Evolutionary conservation across 2,888 invertebrate species (phyloP).

Genomic region (Cosmia trapezina): DNA sequence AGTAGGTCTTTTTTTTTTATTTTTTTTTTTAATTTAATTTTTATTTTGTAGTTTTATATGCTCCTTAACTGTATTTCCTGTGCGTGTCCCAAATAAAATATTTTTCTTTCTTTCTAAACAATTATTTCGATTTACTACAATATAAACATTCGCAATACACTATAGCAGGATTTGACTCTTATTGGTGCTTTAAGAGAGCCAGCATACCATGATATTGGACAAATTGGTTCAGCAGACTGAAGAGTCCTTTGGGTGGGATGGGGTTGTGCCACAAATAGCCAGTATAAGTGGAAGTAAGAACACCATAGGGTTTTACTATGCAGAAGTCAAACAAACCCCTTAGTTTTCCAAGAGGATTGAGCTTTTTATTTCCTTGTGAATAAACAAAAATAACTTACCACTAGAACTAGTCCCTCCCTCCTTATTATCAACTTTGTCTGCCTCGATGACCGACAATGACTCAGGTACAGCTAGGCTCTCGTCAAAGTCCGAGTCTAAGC

Average conservation of each 20-base stretch:
- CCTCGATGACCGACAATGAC: slow-evolving; percentile 92
- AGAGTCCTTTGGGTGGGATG: not conserved
- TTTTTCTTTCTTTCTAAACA: too few species aligned
- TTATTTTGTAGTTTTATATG: too few species aligned
- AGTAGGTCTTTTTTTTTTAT: too few species aligned
- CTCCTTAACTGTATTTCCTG: too few species aligned
- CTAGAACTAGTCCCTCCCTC: slow-evolving; percentile 76
- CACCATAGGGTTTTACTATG: too few species aligned
- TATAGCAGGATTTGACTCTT: not conserved
- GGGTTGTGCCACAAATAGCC: not conserved
- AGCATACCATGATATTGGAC: not conserved
- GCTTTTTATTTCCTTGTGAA: too few species aligned
- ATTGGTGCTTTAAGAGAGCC: not conserved
- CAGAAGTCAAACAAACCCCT: not conserved
- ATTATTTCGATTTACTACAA: slow-evolving; percentile 4
- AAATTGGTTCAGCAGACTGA: not conserved
- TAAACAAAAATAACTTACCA: slow-evolving; percentile 64
- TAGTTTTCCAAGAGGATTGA: too few species aligned
- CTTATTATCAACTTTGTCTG: slow-evolving; percentile 81
- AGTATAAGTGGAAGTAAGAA: not conserved
- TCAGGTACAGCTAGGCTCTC: slow-evolving; percentile 95
- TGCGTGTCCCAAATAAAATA: too few species aligned
- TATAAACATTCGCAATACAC: not conserved
- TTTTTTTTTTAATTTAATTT: too few species aligned
- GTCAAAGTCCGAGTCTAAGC: slow-evolving; percentile 94